Percentiles rank a stretch among this genome's conserved stretches.
Conservation (phyloP, 2,797 vertebrate species). For the Sitta carolinensis region DNA sequence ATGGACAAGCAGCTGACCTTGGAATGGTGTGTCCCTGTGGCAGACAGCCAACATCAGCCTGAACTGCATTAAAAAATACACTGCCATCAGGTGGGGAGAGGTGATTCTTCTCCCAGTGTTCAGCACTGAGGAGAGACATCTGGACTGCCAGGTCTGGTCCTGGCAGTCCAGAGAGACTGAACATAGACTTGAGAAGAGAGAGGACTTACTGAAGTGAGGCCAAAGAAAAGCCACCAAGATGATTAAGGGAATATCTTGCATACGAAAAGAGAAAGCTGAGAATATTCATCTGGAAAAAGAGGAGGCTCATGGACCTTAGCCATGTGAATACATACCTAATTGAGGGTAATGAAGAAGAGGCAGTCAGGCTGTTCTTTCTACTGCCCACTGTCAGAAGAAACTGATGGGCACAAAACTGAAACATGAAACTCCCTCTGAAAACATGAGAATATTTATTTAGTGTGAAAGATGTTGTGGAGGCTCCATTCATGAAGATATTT, state of each 20-base stretch:
- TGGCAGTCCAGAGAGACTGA: not conserved
- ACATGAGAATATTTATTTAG: not conserved
- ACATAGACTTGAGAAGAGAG: not conserved
- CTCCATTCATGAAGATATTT: not conserved
- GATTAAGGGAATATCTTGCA: not conserved
- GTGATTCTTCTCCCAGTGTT: not conserved
- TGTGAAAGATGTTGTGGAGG: not conserved
- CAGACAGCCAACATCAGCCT: not conserved
- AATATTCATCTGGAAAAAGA: not conserved
- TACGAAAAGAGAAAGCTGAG: not conserved
- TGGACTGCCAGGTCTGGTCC: not conserved
- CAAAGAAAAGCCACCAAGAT: not conserved
- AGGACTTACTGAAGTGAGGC: not conserved
- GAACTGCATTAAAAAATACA: not conserved
- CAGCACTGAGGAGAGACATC: not conserved
- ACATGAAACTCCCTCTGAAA: not conserved
- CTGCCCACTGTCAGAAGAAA: not conserved
- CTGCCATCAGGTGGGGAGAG: not conserved
- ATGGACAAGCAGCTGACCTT: not conserved
- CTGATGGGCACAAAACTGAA: not conserved
- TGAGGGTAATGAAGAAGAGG: not conserved
- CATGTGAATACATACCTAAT: not conserved
- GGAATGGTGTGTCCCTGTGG: no score
- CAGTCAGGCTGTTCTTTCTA: not conserved
- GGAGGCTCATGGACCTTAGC: not conserved